phyloP scores from a whole-genome alignment of 2,797 vertebrate genomes.

The Spinus olivaceus region DNA sequence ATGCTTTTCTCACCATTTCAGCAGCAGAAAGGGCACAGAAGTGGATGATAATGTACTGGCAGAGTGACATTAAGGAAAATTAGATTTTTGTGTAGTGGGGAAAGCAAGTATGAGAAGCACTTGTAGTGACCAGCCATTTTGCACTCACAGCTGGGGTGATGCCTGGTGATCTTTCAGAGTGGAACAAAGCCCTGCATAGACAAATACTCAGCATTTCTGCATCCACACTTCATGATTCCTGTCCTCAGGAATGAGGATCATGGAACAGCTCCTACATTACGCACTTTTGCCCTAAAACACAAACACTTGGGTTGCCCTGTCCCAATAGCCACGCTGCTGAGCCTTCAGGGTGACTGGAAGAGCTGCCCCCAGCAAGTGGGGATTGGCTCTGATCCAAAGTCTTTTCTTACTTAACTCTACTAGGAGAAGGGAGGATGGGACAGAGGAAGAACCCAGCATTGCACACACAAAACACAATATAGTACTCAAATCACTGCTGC shows the following conservation, averaged over 20 bases:
- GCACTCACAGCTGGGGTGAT: neutral
- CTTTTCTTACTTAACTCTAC: rapidly evolving
- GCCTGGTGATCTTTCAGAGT: neutral
- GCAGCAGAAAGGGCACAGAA: neutral
- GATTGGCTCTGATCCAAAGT: neutral
- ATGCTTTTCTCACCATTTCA: neutral
- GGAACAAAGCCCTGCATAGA: neutral
- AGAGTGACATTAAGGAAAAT: neutral
- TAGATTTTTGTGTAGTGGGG: neutral
- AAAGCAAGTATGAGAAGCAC: neutral
- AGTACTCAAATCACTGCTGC: neutral
- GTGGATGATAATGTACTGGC: neutral
- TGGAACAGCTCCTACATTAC: rapidly evolving
- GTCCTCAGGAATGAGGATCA: rapidly evolving
- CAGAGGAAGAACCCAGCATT: neutral
- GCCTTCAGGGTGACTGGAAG: neutral
- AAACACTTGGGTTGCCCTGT: neutral
- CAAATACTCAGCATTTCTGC: neutral
- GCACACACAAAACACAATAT: neutral
- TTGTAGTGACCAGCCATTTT: neutral
- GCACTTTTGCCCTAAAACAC: neutral
- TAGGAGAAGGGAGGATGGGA: neutral
- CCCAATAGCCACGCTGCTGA: neutral
- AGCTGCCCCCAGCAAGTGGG: neutral
- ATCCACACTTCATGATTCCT: neutral